Evolutionary conservation across 2,888 invertebrate species (phyloP).

Genomic region (Dynastes maya): DNA sequence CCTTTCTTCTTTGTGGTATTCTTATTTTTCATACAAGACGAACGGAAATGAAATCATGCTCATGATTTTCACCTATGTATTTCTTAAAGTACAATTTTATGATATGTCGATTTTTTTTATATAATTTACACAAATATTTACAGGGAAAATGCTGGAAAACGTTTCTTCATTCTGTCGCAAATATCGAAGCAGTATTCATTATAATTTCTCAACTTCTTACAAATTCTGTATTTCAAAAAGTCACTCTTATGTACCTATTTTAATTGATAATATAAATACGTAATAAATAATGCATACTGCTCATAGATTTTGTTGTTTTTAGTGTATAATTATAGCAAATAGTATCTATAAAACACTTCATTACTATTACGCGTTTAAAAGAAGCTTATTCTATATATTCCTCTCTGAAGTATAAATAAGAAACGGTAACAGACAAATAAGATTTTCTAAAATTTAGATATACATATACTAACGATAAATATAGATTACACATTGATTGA

Average conservation of each 20-base stretch:
- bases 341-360: constrained; percentile 40
- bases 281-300: constrained; percentile 39
- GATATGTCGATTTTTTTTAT: constrained; percentile 67
- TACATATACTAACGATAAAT: constrained; percentile 30
- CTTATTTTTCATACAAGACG: constrained; percentile 20
- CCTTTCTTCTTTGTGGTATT: constrained; percentile 36
- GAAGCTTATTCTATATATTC: constrained; percentile 39
- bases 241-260: neutral
- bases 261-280: constrained; percentile 23
- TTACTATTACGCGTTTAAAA: constrained; percentile 36
- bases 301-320: constrained; percentile 28
- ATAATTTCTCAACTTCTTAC: constrained; percentile 30
- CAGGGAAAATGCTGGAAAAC: constrained; percentile 43
- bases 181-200: constrained; percentile 34
- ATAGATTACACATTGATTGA: constrained; percentile 15
- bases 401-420: constrained; percentile 29
- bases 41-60: constrained; percentile 32
- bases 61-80: constrained; percentile 44
- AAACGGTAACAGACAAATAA: constrained; percentile 10
- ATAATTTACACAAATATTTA: constrained; percentile 58
- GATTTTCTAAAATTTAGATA: constrained; percentile 15
- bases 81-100: constrained; percentile 61
- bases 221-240: constrained; percentile 16
- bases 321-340: constrained; percentile 24
- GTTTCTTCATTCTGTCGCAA: constrained; percentile 22